These are phyloP conservation scores for Euclidia mi DNA, from an alignment of 2,888 invertebrate species.

Conservation along the genomic window DNA sequence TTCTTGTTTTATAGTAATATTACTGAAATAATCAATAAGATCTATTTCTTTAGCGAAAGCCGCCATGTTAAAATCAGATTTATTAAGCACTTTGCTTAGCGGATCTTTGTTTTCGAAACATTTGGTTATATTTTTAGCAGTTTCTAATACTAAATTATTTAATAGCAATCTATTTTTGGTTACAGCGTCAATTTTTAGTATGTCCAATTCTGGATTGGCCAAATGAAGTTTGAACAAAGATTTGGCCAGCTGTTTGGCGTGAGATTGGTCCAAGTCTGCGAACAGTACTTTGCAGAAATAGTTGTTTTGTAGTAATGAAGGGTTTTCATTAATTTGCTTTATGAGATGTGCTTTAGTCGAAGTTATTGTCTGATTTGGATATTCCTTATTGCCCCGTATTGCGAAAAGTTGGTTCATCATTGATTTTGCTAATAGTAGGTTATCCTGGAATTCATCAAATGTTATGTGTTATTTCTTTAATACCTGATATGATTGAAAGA, in stretches of 20 bases:
- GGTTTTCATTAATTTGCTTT: conserved; percentile 64
- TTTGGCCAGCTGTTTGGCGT: conserved; percentile 73
- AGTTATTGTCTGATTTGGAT: conserved; percentile 39
- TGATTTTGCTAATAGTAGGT: conserved; percentile 74
- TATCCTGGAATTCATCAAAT: conserved; percentile 69
- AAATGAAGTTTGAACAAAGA: conserved; percentile 68
- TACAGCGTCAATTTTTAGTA: conserved; percentile 68
- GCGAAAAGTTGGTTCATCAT: conserved; percentile 68
- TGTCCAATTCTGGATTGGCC: conserved; percentile 53
- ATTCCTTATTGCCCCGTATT: conserved; percentile 45
- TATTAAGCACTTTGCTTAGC: conserved; percentile 72
- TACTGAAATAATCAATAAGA: conserved; percentile 65
- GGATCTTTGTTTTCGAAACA: conserved; percentile 70
- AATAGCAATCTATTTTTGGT: conserved; percentile 70
- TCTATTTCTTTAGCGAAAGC: conserved; percentile 66
- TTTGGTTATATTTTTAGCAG: conserved; percentile 70
- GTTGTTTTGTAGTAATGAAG: conserved; percentile 62
- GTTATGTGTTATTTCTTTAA: background rate
- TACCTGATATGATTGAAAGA: no score
- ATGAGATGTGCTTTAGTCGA: conserved; percentile 73
- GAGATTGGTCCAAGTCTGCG: conserved; percentile 69
- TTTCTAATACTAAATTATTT: conserved; percentile 73
- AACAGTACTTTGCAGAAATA: conserved; percentile 71
- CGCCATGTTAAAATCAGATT: conserved; percentile 71
- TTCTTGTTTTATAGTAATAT: conserved; percentile 55